Base-by-base conservation (phyloP, 2,797 vertebrate genomes). In the Epinephelus malabaricus region DNA sequence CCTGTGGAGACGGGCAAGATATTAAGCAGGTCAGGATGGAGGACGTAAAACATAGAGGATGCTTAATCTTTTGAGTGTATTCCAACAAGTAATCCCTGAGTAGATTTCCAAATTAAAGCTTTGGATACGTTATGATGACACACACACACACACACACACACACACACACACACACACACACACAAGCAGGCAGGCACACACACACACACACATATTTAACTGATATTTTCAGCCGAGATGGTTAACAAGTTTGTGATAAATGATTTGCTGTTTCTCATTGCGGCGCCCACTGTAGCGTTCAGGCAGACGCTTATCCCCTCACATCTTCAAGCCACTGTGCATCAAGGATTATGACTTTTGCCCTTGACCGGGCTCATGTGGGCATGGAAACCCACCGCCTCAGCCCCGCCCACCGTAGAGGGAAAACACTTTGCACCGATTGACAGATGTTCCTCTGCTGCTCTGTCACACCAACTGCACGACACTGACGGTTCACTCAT, bases 1-100 rank as follows among this genome's bases (percentile, higher is more conserved):
- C 58, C 76, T 72, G 77, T 76, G 79, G 89, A 92, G 88, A 91
- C 71, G 18, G 78, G 78, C 86, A 92, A 94, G 89, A 93, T 88
- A 90, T 91, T 95, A 92, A 95, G 90, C 92, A 90, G 93, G 92
- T 92, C 90, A 92, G 85, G 82, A 87, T 79, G 86, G 89, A 93
- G 93, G 91, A 93, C 91, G 81, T 91, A 90, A 92, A 95, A 95
- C 89, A 93, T 86, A 93, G 90, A 94, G 92, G 90, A 92, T 88
- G 93, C 91, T 91, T 95, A 94, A 95, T 94, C 94, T 95, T 93
- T 95, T 95, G 92, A 94, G 93, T 93, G 92, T 92, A 93, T 93
- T 93, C 92, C 92, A 94, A 91, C 92, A 94, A 94, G 92, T 94
- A 95, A 94, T 94, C 93, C 92, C 92, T 93, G 88, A 94, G 92